phyloP scores from a whole-genome alignment of 2,888 invertebrate genomes.

The Orthonevra nobilis region DNA sequence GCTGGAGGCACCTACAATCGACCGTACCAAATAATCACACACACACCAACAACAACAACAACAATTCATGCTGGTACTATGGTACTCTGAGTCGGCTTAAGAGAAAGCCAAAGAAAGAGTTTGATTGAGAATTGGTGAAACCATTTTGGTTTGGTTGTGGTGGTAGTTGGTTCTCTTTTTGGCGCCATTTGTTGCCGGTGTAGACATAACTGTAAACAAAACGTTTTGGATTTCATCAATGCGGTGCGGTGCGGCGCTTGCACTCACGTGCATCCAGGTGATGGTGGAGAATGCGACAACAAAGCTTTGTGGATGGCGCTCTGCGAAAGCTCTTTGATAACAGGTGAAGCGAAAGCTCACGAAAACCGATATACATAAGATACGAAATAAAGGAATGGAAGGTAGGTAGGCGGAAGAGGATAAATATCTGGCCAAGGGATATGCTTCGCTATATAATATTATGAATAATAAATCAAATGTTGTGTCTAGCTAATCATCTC shows the following conservation, averaged over 20 bases:
- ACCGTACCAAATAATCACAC: conserved; percentile 17
- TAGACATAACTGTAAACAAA: conserved; percentile 66
- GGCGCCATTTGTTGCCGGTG: conserved; percentile 30
- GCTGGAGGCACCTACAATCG: conserved; percentile 50
- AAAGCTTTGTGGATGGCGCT: not conserved
- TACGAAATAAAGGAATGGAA: too few species aligned
- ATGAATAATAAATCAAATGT: too few species aligned
- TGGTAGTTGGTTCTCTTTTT: conserved; percentile 49
- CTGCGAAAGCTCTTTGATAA: not conserved
- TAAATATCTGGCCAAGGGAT: too few species aligned
- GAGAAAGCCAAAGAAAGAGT: conserved; percentile 47
- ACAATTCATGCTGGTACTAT: not conserved
- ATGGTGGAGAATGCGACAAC: too few species aligned
- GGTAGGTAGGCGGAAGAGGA: too few species aligned
- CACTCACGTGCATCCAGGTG: conserved; percentile 1
- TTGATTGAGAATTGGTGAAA: conserved; percentile 38
- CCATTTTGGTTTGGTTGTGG: too few species aligned
- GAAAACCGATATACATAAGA: too few species aligned
- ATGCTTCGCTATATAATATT: too few species aligned
- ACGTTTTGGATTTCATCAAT: conserved; percentile 28
- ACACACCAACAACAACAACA: conserved; percentile 21
- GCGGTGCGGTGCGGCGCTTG: too few species aligned
- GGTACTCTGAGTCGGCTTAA: conserved; percentile 18
- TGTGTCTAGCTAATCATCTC: too few species aligned
- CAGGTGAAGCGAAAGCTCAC: not conserved